Percentiles rank a stretch among this genome's conserved stretches.
phyloP scores from a whole-genome alignment of 2,797 vertebrate genomes.

The Buceros bicornis region DNA sequence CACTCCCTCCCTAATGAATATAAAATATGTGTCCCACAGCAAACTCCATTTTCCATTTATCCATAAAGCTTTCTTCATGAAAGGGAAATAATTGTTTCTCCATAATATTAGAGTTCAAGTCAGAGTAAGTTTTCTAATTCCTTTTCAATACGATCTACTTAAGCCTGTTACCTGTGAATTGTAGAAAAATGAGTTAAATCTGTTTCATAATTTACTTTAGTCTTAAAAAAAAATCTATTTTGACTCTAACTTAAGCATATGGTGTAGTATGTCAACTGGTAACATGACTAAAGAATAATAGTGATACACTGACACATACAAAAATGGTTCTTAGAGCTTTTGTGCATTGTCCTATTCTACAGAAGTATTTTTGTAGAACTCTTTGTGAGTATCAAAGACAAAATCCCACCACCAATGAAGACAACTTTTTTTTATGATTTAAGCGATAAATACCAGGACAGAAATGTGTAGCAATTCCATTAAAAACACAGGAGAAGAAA shows the following conservation, averaged over 20 bases:
- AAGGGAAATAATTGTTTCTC: slow-evolving; percentile 85
- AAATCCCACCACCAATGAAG: not conserved
- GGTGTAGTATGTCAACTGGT: not conserved
- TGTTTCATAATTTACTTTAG: not conserved
- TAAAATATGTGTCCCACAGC: not conserved
- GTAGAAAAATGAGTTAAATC: not conserved
- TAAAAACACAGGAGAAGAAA: slow-evolving; percentile 87
- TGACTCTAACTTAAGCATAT: not conserved
- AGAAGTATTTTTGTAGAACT: not conserved
- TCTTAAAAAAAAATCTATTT: not conserved
- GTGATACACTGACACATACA: not conserved
- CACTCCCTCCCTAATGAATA: not conserved
- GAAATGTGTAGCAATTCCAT: slow-evolving; percentile 51
- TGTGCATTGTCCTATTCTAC: not conserved
- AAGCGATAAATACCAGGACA: slow-evolving; percentile 14
- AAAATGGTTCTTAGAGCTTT: not conserved
- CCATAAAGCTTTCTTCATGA: slow-evolving; percentile 3
- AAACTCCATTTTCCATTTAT: not conserved
- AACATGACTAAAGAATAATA: not conserved
- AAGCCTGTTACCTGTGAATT: not conserved
- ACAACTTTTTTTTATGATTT: not conserved
- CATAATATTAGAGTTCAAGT: slow-evolving; percentile 1
- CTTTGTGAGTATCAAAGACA: not conserved
- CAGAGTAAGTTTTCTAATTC: not conserved
- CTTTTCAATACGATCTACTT: not conserved